These are phyloP conservation scores for Enteromius viviparus DNA, from an alignment of 2,797 vertebrate genomes.

Conservation along the genomic window DNA sequence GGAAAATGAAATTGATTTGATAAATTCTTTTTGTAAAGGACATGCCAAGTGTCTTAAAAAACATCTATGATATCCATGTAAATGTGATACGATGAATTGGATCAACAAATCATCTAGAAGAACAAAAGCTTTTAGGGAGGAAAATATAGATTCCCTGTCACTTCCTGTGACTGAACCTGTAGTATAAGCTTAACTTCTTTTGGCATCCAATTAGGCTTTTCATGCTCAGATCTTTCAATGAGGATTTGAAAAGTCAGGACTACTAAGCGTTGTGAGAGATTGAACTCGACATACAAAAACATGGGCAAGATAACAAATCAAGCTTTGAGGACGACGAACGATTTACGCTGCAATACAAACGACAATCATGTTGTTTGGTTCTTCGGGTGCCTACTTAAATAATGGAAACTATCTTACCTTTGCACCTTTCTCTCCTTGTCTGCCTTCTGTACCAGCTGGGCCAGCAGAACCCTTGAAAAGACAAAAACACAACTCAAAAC, in stretches of 20 bases:
- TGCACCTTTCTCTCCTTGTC: slow-evolving; percentile 95
- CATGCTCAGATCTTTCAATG: slow-evolving; percentile 57
- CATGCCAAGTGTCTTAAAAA: background rate
- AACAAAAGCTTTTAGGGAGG: slow-evolving; percentile 41
- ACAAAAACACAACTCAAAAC: slow-evolving; percentile 18
- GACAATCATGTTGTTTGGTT: background rate
- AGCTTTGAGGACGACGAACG: slow-evolving; percentile 31
- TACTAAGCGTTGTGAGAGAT: slow-evolving; percentile 47
- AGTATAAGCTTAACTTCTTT: slow-evolving; percentile 67
- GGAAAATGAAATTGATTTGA: background rate
- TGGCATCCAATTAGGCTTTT: slow-evolving; percentile 77
- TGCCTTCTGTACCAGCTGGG: slow-evolving; percentile 85
- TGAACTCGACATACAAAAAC: slow-evolving; percentile 32
- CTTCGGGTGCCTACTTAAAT: background rate
- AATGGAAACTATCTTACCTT: slow-evolving; percentile 79
- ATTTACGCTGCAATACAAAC: slow-evolving; percentile 33
- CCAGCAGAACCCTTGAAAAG: slow-evolving; percentile 84
- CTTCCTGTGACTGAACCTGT: slow-evolving; percentile 48
- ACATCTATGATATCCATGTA: background rate
- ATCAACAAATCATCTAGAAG: slow-evolving; percentile 21
- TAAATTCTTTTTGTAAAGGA: background rate
- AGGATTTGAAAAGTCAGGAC: slow-evolving; percentile 67
- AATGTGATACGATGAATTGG: background rate
- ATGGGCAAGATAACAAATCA: slow-evolving; percentile 23
- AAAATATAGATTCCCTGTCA: slow-evolving; percentile 63